phyloP scores from a whole-genome alignment of 2,888 invertebrate genomes.

The Lycocerus yunnanus region DNA sequence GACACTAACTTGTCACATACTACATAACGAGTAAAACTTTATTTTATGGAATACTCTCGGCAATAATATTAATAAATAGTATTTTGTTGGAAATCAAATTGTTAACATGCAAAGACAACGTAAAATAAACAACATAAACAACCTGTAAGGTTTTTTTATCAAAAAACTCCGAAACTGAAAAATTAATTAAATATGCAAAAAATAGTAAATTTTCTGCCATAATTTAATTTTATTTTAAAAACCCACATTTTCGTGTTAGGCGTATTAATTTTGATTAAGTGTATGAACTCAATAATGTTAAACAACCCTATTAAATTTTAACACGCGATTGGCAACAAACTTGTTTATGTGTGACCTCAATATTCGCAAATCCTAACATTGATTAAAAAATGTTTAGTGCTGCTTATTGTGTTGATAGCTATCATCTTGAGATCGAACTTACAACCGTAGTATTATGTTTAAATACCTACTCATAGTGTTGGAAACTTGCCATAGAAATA shows the following conservation, averaged over 20 bases:
- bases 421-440: neutral
- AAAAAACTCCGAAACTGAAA: too few relatives aligned
- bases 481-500: neutral
- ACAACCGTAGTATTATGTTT: neutral
- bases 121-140: too few relatives aligned
- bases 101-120: neutral
- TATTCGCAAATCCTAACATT: neutral
- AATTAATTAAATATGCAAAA: neutral
- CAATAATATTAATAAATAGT: too few relatives aligned
- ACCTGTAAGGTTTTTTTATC: too few relatives aligned
- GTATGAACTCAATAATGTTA: neutral
- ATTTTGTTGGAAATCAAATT: too few relatives aligned
- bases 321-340: neutral
- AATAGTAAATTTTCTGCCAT: neutral
- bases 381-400: neutral
- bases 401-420: neutral
- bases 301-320: neutral
- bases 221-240: neutral
- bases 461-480: neutral
- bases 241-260: too few relatives aligned
- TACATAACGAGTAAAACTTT: too few relatives aligned
- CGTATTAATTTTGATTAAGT: neutral
- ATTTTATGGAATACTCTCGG: too few relatives aligned
- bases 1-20: too few relatives aligned
- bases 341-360: neutral